These are phyloP conservation scores for Ciconia nigra DNA, from an alignment of 2,797 vertebrate species.

Conservation along the genomic window DNA sequence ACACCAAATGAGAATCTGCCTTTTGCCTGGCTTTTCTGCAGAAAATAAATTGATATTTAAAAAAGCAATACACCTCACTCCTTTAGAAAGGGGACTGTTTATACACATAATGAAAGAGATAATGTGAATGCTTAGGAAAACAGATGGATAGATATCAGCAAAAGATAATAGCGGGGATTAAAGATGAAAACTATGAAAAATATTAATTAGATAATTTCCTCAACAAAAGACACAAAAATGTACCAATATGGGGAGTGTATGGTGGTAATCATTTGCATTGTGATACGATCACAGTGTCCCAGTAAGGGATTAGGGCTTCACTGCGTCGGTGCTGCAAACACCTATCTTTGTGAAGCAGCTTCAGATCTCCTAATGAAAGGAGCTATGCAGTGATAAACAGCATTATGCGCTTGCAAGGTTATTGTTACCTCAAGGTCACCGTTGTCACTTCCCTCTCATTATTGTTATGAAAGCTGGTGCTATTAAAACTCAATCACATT, in stretches of 20 bases:
- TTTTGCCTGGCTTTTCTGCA: not conserved
- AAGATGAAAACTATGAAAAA: constrained; percentile 34
- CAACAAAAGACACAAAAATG: constrained; percentile 15
- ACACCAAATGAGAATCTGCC: not conserved
- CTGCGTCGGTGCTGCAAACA: not conserved
- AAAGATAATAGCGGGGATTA: constrained; percentile 21
- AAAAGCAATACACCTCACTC: not conserved
- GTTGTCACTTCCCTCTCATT: not conserved
- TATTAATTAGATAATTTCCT: constrained; percentile 45
- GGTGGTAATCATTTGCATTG: constrained; percentile 2
- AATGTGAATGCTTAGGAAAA: not conserved
- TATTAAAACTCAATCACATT: constrained; percentile 8
- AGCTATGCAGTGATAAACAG: constrained; percentile 24
- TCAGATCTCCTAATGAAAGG: constrained; percentile 45
- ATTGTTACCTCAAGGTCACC: constrained; percentile 38
- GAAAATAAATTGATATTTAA: not conserved
- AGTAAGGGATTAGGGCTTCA: constrained; percentile 5
- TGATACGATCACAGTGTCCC: not conserved
- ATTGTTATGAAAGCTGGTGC: not conserved
- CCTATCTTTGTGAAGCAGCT: constrained; percentile 42
- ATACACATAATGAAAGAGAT: not conserved
- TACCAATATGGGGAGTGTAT: not conserved
- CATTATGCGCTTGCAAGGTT: constrained; percentile 18
- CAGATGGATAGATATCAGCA: not conserved
- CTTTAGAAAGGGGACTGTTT: not conserved